These are phyloP conservation scores for Salticus scenicus DNA, from an alignment of 2,888 invertebrate genomes.

Conservation along the genomic window DNA sequence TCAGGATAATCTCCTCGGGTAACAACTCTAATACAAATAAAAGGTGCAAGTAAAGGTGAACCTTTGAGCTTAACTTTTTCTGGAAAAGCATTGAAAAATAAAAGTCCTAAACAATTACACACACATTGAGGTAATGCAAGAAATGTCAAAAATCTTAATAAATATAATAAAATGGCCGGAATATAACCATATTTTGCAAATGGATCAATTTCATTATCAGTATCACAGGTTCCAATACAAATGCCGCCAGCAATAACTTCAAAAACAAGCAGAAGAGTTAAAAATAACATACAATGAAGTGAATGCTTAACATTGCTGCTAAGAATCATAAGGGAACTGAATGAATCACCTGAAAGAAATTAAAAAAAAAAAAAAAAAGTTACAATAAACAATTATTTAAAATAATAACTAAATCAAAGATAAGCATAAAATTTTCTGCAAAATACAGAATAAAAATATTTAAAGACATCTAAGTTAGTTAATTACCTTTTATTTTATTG, in stretches of 20 bases:
- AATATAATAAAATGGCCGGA: constrained; percentile 84
- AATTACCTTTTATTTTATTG: too few species aligned
- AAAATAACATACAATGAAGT: constrained; percentile 71
- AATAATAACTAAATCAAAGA: background rate
- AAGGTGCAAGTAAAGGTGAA: constrained; percentile 92
- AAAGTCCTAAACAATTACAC: constrained; percentile 90
- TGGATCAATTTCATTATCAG: constrained; percentile 79
- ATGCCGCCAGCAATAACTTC: constrained; percentile 69
- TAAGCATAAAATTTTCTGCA: background rate
- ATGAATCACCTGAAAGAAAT: constrained; percentile 49
- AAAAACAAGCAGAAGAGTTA: constrained; percentile 67
- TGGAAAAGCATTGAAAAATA: constrained; percentile 94
- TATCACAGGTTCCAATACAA: constrained; percentile 66
- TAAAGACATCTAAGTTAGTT: too few species aligned
- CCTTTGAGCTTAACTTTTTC: constrained; percentile 92
- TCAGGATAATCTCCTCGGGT: constrained; percentile 95
- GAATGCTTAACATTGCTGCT: constrained; percentile 70
- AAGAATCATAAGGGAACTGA: constrained; percentile 32
- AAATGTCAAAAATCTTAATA: constrained; percentile 86
- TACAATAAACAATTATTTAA: background rate
- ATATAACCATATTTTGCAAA: constrained; percentile 87
- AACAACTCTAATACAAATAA: constrained; percentile 94
- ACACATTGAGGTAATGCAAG: constrained; percentile 90
- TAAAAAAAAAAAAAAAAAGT: constrained; percentile 3
- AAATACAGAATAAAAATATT: background rate